These are phyloP conservation scores for Prionailurus viverrinus DNA, from an alignment of 2,113 vertebrate genomes.

Conservation along the genomic window DNA sequence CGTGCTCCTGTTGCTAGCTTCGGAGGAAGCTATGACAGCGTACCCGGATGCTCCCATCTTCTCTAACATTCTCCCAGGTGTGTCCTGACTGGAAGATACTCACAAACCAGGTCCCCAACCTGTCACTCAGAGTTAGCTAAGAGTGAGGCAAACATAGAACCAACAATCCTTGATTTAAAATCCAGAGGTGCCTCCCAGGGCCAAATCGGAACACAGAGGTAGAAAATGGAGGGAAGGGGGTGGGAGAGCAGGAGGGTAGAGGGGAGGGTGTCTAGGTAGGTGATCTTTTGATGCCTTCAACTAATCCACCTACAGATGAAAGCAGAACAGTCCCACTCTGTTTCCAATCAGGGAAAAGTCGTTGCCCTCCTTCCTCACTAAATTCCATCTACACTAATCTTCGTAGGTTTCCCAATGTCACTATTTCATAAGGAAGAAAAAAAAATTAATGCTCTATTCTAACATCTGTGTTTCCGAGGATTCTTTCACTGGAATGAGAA, in stretches of 20 bases:
- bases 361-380: not conserved
- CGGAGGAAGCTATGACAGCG: accelerated
- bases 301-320: not conserved
- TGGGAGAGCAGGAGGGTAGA: accelerated
- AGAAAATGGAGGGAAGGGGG: not conserved
- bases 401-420: not conserved
- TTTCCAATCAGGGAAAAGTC: not conserved
- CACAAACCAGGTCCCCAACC: not conserved
- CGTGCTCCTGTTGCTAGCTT: accelerated
- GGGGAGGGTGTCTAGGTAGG: not conserved
- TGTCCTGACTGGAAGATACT: accelerated
- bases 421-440: conserved; percentile 10
- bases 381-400: conserved; percentile 23
- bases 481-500: not conserved
- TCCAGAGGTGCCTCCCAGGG: not conserved
- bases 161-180: not conserved
- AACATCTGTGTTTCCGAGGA: not conserved
- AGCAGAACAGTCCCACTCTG: not conserved
- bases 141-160: not conserved
- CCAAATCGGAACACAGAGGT: not conserved
- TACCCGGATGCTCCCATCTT: not conserved
- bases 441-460: not conserved
- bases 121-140: not conserved
- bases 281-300: not conserved
- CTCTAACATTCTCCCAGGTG: not conserved